A percentile compares a stretch with the other conserved stretches of the same genome.
phyloP scores from a whole-genome alignment of 2,113 vertebrate genomes.

The Micromys minutus region DNA sequence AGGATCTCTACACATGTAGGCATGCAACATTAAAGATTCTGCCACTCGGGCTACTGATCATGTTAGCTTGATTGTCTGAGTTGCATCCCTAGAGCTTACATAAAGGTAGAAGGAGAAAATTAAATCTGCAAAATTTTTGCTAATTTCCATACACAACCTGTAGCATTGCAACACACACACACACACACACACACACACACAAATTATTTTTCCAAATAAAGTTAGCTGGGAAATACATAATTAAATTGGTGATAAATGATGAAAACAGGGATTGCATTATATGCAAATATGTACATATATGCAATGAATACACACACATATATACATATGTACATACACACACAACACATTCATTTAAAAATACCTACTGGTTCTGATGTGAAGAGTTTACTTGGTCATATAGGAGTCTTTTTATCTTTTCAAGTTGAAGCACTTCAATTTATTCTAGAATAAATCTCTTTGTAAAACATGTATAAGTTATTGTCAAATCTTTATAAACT shows the following conservation, averaged over 20 bases:
- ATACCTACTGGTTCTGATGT: not conserved
- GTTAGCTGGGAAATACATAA: not conserved
- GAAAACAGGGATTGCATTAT: not conserved
- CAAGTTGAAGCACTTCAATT: conserved; percentile 56
- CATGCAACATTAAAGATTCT: not conserved
- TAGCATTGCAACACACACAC: not conserved
- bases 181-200: not conserved
- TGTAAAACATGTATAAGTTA: conserved; percentile 47
- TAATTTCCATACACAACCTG: not conserved
- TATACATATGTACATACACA: not conserved
- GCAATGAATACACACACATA: not conserved
- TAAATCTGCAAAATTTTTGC: not conserved
- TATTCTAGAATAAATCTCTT: conserved; percentile 56
- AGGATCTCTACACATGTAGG: not conserved
- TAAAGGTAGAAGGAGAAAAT: not conserved
- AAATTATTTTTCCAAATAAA: conserved; percentile 12
- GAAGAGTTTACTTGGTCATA: not conserved
- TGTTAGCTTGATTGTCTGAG: not conserved
- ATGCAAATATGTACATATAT: not conserved
- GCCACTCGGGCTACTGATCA: not conserved
- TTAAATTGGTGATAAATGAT: not conserved
- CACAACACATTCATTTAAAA: conserved; percentile 45
- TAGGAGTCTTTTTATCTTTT: conserved; percentile 25
- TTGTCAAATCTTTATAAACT: conserved; percentile 65
- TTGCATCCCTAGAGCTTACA: not conserved